Conservation (phyloP, 2,888 invertebrate genomes). For the Brenthis ino region DNA sequence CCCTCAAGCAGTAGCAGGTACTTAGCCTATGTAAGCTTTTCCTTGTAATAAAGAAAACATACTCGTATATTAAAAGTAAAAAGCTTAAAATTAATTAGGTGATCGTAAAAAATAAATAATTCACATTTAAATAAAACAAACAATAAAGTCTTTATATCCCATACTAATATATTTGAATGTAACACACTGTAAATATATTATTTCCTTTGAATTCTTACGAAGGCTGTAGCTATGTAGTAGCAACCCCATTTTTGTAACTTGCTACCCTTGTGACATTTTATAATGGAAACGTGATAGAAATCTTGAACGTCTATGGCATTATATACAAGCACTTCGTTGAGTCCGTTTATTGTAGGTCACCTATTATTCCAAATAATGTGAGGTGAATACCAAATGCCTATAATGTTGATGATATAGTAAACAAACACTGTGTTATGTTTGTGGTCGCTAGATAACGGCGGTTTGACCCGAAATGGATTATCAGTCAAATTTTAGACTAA, state of each 20-base stretch:
- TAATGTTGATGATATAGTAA: conserved; percentile 21
- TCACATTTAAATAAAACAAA: too few relatives aligned
- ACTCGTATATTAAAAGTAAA: too few relatives aligned
- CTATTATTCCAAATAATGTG: conserved; percentile 32
- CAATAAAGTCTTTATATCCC: too few relatives aligned
- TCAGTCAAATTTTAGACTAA: conserved; percentile 7
- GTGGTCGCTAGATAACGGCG: conserved; percentile 12
- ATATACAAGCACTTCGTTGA: conserved; percentile 23
- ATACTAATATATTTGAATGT: background rate
- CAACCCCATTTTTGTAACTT: conserved; percentile 23
- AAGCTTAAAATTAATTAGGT: too few relatives aligned
- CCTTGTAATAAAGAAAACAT: too few relatives aligned
- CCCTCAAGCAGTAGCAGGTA: too few relatives aligned
- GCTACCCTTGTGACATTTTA: conserved; percentile 39
- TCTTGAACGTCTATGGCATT: conserved; percentile 34
- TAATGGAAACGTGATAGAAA: conserved; percentile 40
- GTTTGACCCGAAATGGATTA: conserved; percentile 3
- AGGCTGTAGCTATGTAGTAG: conserved; percentile 3
- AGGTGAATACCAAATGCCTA: conserved; percentile 24
- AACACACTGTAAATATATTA: background rate
- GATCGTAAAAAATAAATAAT: too few relatives aligned
- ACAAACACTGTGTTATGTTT: conserved; percentile 16
- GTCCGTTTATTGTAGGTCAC: conserved; percentile 30
- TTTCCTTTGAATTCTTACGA: conserved; percentile 3
- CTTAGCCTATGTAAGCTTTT: too few relatives aligned